Evolutionary conservation across 2,888 invertebrate genomes (phyloP), one percentile per base, ranked within the genome.

Genomic region (Lamproptera curius): DNA sequence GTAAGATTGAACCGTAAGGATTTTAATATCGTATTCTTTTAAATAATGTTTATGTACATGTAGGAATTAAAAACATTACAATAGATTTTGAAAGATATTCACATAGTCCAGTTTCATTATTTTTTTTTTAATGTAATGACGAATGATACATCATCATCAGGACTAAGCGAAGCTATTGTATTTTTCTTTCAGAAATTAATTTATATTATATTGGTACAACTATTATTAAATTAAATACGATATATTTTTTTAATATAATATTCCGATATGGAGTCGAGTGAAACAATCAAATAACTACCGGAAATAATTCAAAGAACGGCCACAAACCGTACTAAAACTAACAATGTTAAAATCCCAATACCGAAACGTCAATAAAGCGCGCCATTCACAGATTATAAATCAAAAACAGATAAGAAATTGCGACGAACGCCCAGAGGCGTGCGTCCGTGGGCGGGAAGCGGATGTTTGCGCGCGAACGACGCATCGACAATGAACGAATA

Each of bases 381-480:
- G 33, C 46, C 10, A 37, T 45, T 45, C 28, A 47, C 41, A 56
- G 58, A 59, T 57, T 47, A 57, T 54, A 51, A 55, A 58, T 57
- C 54, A 51, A 41, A 50, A 48, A 56, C 59, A 53, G 60, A 57
- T 54, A 61, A 57, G 54, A 60, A 53, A 51, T 53, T 42, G 36
- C 39, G 51, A 20, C 33, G 41, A n/a, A n/a, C n/a, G n/a, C n/a
- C 38, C 35, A 52, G 38, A 46, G 48, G 62, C 58, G 56, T 48
- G 54, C 49, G 52, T 63, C 55, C 54, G 67, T 65, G 59, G 70
- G 66, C 65, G 69, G 63, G 55, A 56, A 62, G 75, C 84, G 83
- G 84, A 80, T 84, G 83, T 83, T 84, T 81, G 44, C 53, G 53
- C 46, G 3, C 40, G 35, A 16, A 35, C n/a, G n/a, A n/a, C n/a